Evolutionary conservation across 2,113 vertebrate genomes (phyloP), one percentile per base, ranked within the genome.

Genomic region (Recurvirostra avosetta): DNA sequence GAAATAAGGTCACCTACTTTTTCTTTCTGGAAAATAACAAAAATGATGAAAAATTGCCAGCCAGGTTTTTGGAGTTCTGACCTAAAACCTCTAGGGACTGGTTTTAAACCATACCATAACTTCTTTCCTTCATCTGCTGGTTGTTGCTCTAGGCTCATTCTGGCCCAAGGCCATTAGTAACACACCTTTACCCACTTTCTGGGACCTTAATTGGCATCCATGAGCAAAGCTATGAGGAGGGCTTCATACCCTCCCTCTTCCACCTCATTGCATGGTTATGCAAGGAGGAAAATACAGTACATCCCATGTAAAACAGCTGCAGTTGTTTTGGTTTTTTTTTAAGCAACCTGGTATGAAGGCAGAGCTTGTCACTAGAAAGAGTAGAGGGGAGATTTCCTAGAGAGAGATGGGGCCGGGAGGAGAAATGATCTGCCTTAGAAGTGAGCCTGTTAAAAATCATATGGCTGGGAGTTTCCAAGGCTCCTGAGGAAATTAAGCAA

Each of bases 1-100:
- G 75, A 92, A 97, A 85, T 58, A 91, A 95, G 82, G 62, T 91
- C 88, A 94, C 47, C 17, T 71, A 63, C 20, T 70, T 90, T 78
- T 87, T 25, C n/a, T 89, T 85, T 83, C 61, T 67, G 40, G 25
- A 70, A 56, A 53, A 68, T 3, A 62, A 76, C 45, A 38, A 91
- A 91, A 81, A 77, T 15, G 1, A 58, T 20, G 4, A 41, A 81
- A 79, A 71, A 36, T 12, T 70, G 6, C 53, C 38, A 88, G 21
- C 20, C 25, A 15, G 15, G 2, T 23, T 47, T 78, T 86, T 82
- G 41, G 38, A 87, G 8, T 58, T 89, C 36, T 53, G 36, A 59
- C 73, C 53, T 55, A 65, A 94, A 92, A 66, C 11, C 66, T 92
- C 29, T 15, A 32, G 53, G 29, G 58, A 20, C 5, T 40, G 15